Conservation (phyloP, 2,888 invertebrate genomes). For the Meliscaeva auricollis region DNA sequence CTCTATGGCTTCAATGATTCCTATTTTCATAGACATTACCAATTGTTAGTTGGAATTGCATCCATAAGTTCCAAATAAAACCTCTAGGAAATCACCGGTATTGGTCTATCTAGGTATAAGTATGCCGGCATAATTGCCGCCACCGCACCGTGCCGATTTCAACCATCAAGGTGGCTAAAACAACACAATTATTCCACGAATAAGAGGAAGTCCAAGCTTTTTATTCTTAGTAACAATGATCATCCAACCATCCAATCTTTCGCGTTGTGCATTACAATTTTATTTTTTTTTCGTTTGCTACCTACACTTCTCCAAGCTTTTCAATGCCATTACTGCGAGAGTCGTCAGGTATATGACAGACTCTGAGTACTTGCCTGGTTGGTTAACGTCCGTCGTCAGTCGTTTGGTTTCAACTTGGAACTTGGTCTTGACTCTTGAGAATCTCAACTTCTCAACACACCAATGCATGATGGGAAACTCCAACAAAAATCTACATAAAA, state of each 20-base stretch:
- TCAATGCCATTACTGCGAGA: constrained; percentile 58
- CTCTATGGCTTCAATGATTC: constrained; percentile 11
- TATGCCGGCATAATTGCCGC: background rate
- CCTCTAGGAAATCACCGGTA: constrained; percentile 32
- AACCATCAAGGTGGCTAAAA: constrained; percentile 1
- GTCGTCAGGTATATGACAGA: constrained; percentile 28
- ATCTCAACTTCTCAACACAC: constrained; percentile 45
- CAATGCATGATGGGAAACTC: constrained; percentile 49
- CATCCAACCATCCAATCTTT: constrained; percentile 68
- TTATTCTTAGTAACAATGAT: constrained; percentile 60
- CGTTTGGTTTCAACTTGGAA: constrained; percentile 53
- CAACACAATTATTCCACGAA: constrained; percentile 55
- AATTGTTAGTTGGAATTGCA: constrained; percentile 49
- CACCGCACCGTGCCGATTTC: no score
- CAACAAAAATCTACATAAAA: constrained; percentile 37
- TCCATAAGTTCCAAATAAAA: constrained; percentile 39
- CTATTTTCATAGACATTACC: constrained; percentile 25
- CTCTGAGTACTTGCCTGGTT: constrained; percentile 7
- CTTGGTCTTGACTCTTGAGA: constrained; percentile 75
- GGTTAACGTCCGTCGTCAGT: background rate
- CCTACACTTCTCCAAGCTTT: constrained; percentile 8
- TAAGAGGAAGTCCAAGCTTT: constrained; percentile 65
- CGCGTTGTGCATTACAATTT: constrained; percentile 71
- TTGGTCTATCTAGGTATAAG: background rate
- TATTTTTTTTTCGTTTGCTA: constrained; percentile 1